A percentile compares a stretch with the other conserved stretches of the same genome.
These are phyloP conservation scores for Diaprepes abbreviatus DNA, from an alignment of 2,888 invertebrate genomes.

Conservation along the genomic window DNA sequence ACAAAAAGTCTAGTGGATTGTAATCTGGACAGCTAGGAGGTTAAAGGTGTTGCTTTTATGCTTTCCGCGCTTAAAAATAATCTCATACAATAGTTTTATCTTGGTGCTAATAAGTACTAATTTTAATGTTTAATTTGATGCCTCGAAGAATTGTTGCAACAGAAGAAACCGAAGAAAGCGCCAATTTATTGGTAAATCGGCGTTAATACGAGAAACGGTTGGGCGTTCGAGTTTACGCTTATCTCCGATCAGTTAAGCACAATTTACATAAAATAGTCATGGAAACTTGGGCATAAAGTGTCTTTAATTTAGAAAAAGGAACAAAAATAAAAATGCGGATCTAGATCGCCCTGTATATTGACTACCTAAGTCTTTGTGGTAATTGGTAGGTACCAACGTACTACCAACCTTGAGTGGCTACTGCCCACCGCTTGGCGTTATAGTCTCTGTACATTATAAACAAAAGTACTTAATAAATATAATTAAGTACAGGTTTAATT, in stretches of 20 bases:
- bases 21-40: slow-evolving; percentile 11
- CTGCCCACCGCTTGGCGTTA: slow-evolving; percentile 45
- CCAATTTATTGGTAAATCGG: slow-evolving; percentile 1
- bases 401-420: slow-evolving; percentile 47
- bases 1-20: background rate
- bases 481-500: slow-evolving; percentile 49
- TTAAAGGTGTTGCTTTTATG: slow-evolving; percentile 3
- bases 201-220: slow-evolving; percentile 26
- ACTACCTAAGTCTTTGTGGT: slow-evolving; percentile 19
- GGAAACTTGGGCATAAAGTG: slow-evolving; percentile 27
- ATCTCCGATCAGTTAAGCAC: slow-evolving; percentile 20
- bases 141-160: slow-evolving; percentile 8
- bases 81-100: slow-evolving; percentile 7
- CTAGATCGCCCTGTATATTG: slow-evolving; percentile 19
- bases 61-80: background rate
- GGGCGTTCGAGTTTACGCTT: slow-evolving; percentile 13
- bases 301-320: slow-evolving; percentile 6
- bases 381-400: slow-evolving; percentile 38
- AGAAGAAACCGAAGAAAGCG: slow-evolving; percentile 24
- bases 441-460: slow-evolving; percentile 46
- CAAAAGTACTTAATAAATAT: slow-evolving; percentile 52
- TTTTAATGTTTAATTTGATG: slow-evolving; percentile 30
- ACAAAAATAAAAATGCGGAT: background rate
- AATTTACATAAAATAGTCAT: slow-evolving; percentile 40
- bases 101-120: slow-evolving; percentile 23